These are phyloP conservation scores for Hydropsyche betteni DNA, from an alignment of 2,888 invertebrate genomes.

Conservation along the genomic window DNA sequence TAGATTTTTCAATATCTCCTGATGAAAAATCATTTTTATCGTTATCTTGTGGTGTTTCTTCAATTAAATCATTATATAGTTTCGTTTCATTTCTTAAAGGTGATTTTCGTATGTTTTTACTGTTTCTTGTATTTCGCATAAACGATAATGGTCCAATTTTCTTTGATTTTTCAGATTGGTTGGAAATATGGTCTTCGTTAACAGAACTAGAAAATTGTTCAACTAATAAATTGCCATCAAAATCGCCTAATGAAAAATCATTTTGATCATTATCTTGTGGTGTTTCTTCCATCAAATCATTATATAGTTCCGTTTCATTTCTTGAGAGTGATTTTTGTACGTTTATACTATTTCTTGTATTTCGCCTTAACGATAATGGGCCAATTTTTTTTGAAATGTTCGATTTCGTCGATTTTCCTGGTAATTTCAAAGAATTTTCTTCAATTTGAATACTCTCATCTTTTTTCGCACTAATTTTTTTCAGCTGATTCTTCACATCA, in stretches of 20 bases:
- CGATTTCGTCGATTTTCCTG: not conserved
- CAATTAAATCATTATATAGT: not conserved
- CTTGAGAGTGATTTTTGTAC: not conserved
- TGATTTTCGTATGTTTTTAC: not conserved
- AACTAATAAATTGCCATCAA: no score
- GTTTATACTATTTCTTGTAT: not conserved
- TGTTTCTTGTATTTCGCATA: not conserved
- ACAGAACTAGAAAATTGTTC: no score
- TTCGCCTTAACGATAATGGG: not conserved
- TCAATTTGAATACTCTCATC: no score
- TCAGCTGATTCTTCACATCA: no score
- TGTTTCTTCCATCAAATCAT: not conserved
- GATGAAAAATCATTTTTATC: no score
- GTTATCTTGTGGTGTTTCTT: conserved; percentile 34
- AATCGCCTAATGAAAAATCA: no score
- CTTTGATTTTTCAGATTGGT: not conserved
- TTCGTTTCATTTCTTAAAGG: not conserved
- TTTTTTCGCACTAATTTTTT: no score
- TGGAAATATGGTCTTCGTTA: not conserved
- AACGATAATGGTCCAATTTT: not conserved
- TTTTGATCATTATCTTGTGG: conserved; percentile 26
- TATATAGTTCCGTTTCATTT: not conserved
- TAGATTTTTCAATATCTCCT: no score
- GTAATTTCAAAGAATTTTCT: not conserved
- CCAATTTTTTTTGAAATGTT: not conserved